Base-by-base conservation (phyloP, 2,797 vertebrate species). In the Morelia viridis region DNA sequence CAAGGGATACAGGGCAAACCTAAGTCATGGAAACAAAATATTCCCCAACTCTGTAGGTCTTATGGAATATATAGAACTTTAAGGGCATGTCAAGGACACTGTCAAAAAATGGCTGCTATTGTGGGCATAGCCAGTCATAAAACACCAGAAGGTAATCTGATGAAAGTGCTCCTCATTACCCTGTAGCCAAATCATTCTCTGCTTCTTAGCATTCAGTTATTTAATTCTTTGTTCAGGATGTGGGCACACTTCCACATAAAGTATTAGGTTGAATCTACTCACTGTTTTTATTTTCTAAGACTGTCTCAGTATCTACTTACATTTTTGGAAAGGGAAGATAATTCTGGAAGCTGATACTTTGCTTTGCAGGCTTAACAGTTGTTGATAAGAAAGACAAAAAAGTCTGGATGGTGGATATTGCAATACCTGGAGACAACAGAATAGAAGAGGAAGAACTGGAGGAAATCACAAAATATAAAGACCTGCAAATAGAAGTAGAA, bases 11-110 rank as follows among this genome's bases (percentile, higher is more conserved):
- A 88, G 65, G 57, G 11, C 15, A 46, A 10, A 53, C 17, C 89
- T 28, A 83, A 83, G 31, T 68, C 87, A 92, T 26, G 53, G 71
- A 92, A 92, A 65, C 15, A 76, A 65, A 80, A 84, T 13, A 35
- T 65, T 92, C 57, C 13, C 53, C 31, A 9, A 22, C 9, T 46
- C 71, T 24, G 3, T 46, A 46, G 71, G 71, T 41, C 41, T 80
- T 19, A 41, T 80, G 71, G 11, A 80, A 35, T 2, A 35, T 71
- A 71, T 31, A 71, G 5, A 71, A 71, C n/a, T 71, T 71, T 71
- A 35, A 80, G 19, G 19, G 41, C 9, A 80, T 80, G 35, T 24
- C 71, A 46, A 24, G 71, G 71, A 1, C 9, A 80, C 41, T 46
- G 41, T 46, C 71, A 80, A 19, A 80, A 80, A 80, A 80, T 80